Evolutionary conservation across 1,140 invertebrate species (phyloP).

Genomic region (Formica selysi): DNA sequence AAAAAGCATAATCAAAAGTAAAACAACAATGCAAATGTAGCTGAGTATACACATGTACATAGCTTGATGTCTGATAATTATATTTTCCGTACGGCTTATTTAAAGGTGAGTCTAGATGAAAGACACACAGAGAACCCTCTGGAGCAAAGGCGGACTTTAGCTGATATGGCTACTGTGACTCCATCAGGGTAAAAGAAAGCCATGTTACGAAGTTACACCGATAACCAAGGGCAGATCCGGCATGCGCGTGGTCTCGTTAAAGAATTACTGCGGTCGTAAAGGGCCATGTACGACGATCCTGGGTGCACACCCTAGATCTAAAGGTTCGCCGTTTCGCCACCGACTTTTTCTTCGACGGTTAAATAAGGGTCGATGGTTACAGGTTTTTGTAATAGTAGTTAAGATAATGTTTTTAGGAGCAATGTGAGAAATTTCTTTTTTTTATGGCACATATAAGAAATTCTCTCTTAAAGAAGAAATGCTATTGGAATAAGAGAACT

Average conservation of each 20-base stretch:
- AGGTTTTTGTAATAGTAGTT: constrained; percentile 17
- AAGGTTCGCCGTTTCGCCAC: background rate
- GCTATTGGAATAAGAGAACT: background rate
- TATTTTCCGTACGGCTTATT: background rate
- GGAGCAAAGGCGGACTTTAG: background rate
- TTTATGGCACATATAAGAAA: background rate
- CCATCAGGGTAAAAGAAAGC: constrained; percentile 16
- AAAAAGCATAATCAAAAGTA: background rate
- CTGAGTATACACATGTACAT: background rate
- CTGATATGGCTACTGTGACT: background rate
- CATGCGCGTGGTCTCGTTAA: constrained; percentile 37
- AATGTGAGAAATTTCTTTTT: constrained; percentile 28
- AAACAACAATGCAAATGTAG: background rate
- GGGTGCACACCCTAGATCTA: constrained; percentile 34
- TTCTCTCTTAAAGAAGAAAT: background rate
- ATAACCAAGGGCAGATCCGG: background rate
- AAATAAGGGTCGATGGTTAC: constrained; percentile 6
- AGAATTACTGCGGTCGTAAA: constrained; percentile 63
- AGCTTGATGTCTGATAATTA: background rate
- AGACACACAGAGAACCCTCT: background rate
- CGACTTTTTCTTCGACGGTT: background rate
- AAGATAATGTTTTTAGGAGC: background rate
- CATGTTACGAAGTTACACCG: constrained; percentile 33
- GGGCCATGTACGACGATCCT: background rate
- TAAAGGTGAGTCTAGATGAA: background rate